Conservation (phyloP, 2,113 vertebrate species). For the Cichladusa arquata region DNA sequence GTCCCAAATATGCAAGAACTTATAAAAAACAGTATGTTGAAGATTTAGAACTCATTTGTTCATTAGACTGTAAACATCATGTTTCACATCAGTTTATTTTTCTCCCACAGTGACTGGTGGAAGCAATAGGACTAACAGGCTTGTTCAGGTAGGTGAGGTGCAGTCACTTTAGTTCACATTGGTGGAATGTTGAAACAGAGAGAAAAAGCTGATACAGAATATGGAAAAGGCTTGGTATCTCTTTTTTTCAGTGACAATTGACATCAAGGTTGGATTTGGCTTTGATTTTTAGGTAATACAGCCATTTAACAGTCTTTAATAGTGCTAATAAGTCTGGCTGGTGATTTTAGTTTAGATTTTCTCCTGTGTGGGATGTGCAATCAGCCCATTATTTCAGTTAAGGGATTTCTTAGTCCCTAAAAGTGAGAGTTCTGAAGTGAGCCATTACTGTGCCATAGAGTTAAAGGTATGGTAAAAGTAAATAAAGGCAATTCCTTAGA, state of each 20-base stretch:
- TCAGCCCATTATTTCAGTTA: background rate
- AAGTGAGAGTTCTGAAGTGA: background rate
- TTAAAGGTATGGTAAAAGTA: background rate
- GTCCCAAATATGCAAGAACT: background rate
- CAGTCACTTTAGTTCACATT: background rate
- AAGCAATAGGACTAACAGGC: background rate
- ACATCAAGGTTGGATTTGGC: background rate
- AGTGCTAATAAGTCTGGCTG: background rate
- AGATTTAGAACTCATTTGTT: background rate
- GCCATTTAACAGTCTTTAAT: background rate
- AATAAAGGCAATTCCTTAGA: background rate
- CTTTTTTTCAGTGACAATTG: background rate
- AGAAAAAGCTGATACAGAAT: background rate
- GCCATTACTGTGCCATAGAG: background rate
- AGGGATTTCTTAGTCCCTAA: background rate
- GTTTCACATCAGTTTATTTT: background rate
- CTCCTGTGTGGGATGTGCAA: background rate
- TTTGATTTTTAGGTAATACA: background rate
- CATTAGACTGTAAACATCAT: background rate
- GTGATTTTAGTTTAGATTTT: background rate
- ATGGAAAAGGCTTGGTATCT: background rate
- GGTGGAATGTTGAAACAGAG: background rate
- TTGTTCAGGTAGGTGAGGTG: background rate
- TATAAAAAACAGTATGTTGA: background rate
- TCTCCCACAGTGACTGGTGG: background rate